phyloP scores from a whole-genome alignment of 2,888 invertebrate genomes.

The Stenodema calcarata region DNA sequence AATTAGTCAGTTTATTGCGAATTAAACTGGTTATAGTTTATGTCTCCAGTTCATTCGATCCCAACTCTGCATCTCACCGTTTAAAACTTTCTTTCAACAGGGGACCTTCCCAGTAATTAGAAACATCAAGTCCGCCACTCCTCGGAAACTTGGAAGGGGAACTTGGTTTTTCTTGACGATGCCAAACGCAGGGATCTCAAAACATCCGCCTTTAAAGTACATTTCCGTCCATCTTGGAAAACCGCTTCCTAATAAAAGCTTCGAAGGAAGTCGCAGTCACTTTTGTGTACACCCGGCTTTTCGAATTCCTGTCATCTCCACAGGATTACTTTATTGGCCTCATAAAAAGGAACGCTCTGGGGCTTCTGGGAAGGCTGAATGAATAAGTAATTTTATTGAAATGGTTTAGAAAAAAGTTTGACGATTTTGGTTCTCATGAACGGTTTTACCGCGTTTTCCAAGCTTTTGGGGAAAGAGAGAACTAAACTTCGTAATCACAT shows the following conservation, averaged over 20 bases:
- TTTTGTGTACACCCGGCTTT: background rate
- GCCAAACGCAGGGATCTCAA: background rate
- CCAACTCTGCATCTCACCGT: background rate
- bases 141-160: background rate
- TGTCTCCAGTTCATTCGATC: background rate
- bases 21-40: background rate
- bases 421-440: background rate
- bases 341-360: background rate
- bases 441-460: background rate
- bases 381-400: slow-evolving; percentile 12
- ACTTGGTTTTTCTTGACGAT: background rate
- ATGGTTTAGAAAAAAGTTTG: background rate
- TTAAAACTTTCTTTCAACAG: background rate
- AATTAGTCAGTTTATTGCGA: no score
- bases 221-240: background rate
- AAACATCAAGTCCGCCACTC: background rate
- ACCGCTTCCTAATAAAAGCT: background rate
- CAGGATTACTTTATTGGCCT: slow-evolving; percentile 31
- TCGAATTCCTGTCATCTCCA: slow-evolving; percentile 35
- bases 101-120: background rate
- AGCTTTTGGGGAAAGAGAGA: background rate
- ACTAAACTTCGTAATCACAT: background rate
- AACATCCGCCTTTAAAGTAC: background rate
- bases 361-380: background rate
- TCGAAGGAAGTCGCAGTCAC: background rate